Evolutionary conservation across 2,113 vertebrate genomes (phyloP).

Genomic region (Aldabrachelys gigantea): DNA sequence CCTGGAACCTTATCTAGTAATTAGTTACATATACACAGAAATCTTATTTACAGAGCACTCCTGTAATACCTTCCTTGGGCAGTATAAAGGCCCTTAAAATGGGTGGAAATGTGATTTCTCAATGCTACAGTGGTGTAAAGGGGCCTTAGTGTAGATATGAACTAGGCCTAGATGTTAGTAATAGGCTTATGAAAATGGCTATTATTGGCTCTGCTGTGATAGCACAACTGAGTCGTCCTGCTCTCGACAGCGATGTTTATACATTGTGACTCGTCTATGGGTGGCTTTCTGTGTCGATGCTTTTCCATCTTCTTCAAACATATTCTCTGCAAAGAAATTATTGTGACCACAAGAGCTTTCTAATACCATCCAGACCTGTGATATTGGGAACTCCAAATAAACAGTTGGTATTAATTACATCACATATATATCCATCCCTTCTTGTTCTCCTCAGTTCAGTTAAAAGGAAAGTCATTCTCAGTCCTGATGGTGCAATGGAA

Average conservation of each 20-base stretch:
- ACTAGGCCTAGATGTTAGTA: conserved; percentile 37
- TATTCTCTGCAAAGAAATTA: conserved; percentile 18
- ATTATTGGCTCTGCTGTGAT: conserved; percentile 40
- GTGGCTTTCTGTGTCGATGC: conserved; percentile 42
- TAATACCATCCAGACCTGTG: conserved; percentile 4
- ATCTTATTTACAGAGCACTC: background rate
- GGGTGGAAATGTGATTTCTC: conserved; percentile 25
- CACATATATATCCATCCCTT: background rate
- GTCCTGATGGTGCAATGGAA: background rate
- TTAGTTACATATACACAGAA: background rate
- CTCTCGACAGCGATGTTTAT: background rate
- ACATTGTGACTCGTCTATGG: conserved; percentile 40
- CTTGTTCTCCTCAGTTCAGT: background rate
- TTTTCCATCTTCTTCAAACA: conserved; percentile 48
- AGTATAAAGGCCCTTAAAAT: background rate
- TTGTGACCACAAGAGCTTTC: background rate
- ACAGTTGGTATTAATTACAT: background rate
- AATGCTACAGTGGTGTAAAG: background rate
- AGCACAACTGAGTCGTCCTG: conserved; percentile 1
- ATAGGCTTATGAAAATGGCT: conserved; percentile 62
- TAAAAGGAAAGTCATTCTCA: background rate
- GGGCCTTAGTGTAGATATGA: background rate
- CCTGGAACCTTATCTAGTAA: background rate
- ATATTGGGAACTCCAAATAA: background rate
- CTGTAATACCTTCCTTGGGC: background rate